Evolutionary conservation across 2,797 vertebrate genomes (phyloP).

Genomic region (Triplophysa bombifrons): DNA sequence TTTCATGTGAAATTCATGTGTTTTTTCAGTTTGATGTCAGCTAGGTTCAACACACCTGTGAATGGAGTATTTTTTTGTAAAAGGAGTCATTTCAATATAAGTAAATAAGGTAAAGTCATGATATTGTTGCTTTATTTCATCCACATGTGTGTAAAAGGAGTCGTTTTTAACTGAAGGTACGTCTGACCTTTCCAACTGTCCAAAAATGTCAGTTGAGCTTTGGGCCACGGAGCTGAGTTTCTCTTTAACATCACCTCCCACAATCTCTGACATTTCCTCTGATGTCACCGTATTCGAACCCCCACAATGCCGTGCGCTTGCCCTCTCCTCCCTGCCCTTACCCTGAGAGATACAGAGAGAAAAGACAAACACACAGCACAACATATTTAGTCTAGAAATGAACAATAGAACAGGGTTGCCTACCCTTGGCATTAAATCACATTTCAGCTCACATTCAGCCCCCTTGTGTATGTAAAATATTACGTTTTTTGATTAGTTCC

Average conservation of each 20-base stretch:
- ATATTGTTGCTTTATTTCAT: not conserved
- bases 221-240: conserved; percentile 78
- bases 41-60: too few species aligned
- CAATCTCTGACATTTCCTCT: conserved; percentile 82
- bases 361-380: conserved; percentile 27
- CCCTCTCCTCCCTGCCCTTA: conserved; percentile 66
- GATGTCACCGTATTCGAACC: conserved; percentile 78
- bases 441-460: not conserved
- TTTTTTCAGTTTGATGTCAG: too few species aligned
- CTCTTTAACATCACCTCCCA: conserved; percentile 79
- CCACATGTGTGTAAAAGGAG: conserved; percentile 73
- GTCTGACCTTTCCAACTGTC: conserved; percentile 75
- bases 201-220: conserved; percentile 81
- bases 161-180: conserved; percentile 74
- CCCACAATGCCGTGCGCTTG: conserved; percentile 69
- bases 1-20: too few species aligned
- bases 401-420: not conserved
- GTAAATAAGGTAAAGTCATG: not conserved
- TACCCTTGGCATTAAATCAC: not conserved
- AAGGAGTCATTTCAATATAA: too few species aligned
- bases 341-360: conserved; percentile 18
- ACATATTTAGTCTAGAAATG: conserved; percentile 19
- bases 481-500: not conserved
- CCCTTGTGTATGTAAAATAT: not conserved
- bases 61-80: too few species aligned